Evolutionary conservation across 2,797 vertebrate genomes (phyloP).

Genomic region (Danio jaintianensis): DNA sequence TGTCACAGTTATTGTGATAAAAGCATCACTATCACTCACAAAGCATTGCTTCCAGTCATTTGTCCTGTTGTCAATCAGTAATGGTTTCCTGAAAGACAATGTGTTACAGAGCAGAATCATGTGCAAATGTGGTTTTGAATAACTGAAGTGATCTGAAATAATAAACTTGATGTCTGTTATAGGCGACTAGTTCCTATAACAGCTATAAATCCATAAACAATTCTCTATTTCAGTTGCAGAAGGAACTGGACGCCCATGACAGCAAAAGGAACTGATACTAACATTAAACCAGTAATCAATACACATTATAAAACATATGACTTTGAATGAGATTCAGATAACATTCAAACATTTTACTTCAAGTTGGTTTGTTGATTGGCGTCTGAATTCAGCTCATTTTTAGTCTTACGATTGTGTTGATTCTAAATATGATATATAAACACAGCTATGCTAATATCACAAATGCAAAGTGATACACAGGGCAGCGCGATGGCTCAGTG

Average conservation of each 20-base stretch:
- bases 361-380: no score
- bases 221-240: neutral
- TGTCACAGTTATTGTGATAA: neutral
- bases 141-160: neutral
- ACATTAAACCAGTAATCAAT: neutral
- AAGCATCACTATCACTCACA: neutral
- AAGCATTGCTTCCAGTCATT: neutral
- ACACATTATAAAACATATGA: neutral
- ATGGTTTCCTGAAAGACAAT: neutral
- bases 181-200: slow-evolving; percentile 10
- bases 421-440: neutral
- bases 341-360: neutral
- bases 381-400: neutral
- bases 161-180: neutral
- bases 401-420: neutral
- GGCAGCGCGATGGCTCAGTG: no score
- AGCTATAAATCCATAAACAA: neutral
- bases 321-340: no score
- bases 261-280: neutral
- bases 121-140: neutral
- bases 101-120: neutral
- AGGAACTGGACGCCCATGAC: neutral
- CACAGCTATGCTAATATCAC: no score
- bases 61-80: neutral
- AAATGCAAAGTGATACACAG: no score